phyloP scores from a whole-genome alignment of 2,113 vertebrate genomes.

The Tragelaphus buxtoni region DNA sequence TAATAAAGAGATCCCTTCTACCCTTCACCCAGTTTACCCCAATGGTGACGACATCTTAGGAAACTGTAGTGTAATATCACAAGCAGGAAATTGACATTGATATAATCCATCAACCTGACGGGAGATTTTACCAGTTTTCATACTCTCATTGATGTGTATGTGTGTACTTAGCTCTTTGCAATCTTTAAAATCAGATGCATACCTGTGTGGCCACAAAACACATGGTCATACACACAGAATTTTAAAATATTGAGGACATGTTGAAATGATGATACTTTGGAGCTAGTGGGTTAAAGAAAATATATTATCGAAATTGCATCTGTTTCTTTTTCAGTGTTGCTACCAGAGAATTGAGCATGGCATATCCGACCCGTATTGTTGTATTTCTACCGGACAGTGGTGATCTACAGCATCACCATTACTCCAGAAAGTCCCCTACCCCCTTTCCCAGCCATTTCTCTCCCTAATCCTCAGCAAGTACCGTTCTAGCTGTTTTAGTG shows the following conservation, averaged over 20 bases:
- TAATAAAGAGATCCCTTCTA: neutral
- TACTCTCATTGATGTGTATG: neutral
- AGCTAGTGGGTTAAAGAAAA: neutral
- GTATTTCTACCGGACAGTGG: neutral
- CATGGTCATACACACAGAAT: neutral
- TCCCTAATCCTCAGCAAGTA: fast-evolving
- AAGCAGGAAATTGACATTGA: neutral
- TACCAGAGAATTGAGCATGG: neutral
- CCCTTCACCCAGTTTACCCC: neutral
- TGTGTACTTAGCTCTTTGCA: neutral
- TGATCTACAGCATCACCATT: neutral
- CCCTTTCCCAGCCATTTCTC: neutral
- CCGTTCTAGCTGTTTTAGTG: neutral
- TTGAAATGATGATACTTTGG: neutral
- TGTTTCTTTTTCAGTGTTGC: neutral
- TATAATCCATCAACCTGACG: neutral
- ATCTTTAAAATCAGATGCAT: neutral
- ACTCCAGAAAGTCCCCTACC: neutral
- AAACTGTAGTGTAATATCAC: neutral
- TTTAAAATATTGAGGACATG: neutral
- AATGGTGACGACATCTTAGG: neutral
- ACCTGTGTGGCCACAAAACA: neutral
- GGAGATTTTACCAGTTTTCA: neutral
- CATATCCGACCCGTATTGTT: too few species aligned
- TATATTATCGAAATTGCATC: neutral